These are phyloP conservation scores for Helicolenus hilgendorfi DNA, from an alignment of 2,797 vertebrate genomes.

Conservation along the genomic window DNA sequence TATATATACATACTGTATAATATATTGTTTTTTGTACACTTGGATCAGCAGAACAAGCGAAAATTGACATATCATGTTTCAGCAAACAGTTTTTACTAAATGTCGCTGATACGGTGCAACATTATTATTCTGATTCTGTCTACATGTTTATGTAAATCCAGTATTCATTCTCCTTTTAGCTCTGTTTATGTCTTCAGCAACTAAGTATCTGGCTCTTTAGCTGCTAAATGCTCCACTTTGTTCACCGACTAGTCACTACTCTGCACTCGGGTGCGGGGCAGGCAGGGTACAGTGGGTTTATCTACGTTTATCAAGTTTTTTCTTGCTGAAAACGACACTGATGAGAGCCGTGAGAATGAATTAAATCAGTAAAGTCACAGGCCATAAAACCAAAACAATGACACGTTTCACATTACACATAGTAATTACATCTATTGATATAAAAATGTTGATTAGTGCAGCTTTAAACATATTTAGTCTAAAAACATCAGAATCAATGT, in stretches of 20 bases:
- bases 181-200: not conserved
- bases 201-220: not conserved
- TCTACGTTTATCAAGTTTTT: not conserved
- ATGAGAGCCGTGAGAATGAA: not conserved
- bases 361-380: too few relatives aligned
- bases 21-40: not conserved
- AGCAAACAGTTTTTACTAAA: not conserved
- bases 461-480: not conserved
- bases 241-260: not conserved
- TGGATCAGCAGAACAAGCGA: not conserved
- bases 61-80: not conserved
- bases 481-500: conserved; percentile 3
- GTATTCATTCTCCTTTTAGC: not conserved
- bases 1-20: too few relatives aligned
- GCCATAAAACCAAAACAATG: too few relatives aligned
- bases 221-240: not conserved
- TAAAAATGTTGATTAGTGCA: not conserved
- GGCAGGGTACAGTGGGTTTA: too few relatives aligned
- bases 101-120: not conserved
- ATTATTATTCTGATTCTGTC: not conserved
- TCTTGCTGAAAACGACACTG: not conserved
- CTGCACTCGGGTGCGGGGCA: not conserved
- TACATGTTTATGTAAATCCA: not conserved
- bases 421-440: fast-evolving
- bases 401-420: too few relatives aligned